These are phyloP conservation scores for Rhimphoctona megacephalus DNA, from an alignment of 2,888 invertebrate genomes.

Conservation along the genomic window DNA sequence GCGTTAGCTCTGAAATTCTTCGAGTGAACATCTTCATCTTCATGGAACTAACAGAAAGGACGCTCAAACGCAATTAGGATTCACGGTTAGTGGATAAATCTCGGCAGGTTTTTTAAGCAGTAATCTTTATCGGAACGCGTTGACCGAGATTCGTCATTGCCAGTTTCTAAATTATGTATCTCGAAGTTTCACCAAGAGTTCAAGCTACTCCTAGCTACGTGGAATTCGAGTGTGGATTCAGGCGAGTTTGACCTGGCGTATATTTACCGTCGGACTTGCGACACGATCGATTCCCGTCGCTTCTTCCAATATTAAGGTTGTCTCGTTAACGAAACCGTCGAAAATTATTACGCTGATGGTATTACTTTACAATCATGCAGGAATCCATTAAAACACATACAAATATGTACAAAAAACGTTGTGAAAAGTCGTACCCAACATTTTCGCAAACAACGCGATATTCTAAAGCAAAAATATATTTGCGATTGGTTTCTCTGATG, in stretches of 20 bases:
- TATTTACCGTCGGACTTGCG: constrained; percentile 56
- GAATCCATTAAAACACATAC: neutral
- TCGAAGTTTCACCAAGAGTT: constrained; percentile 58
- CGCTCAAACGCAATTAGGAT: neutral
- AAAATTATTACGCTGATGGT: neutral
- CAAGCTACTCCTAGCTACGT: neutral
- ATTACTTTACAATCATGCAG: neutral
- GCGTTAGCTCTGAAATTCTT: neutral
- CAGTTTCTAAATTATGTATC: constrained; percentile 76
- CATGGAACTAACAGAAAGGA: neutral
- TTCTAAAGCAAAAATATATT: neutral
- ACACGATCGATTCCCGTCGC: constrained; percentile 21
- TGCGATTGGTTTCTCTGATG: neutral
- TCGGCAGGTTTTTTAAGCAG: neutral
- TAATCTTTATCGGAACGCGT: neutral
- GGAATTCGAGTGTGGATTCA: constrained; percentile 14
- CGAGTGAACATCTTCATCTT: neutral
- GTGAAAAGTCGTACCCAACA: neutral
- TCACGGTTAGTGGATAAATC: neutral
- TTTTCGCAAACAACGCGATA: neutral
- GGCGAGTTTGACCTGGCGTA: constrained; percentile 17
- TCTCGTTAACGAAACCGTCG: neutral
- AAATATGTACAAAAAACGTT: neutral
- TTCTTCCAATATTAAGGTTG: neutral
- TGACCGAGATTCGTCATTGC: constrained; percentile 75